Evolutionary conservation across 2,113 vertebrate species (phyloP).

Genomic region (Sinosuthora webbiana): DNA sequence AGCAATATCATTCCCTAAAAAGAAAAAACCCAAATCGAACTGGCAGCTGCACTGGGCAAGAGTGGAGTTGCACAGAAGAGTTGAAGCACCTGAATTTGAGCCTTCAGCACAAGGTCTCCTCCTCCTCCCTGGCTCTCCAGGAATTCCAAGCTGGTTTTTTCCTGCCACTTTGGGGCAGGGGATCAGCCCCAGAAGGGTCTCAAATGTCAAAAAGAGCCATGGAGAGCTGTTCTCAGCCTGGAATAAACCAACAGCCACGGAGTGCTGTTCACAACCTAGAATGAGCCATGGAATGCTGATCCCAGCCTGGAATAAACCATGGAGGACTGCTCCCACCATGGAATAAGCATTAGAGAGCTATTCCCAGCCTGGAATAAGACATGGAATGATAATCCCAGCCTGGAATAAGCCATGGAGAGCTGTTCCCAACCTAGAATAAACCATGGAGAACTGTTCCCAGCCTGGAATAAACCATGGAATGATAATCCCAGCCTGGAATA

Average conservation of each 20-base stretch:
- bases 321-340: background rate
- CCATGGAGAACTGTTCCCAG: too few relatives aligned
- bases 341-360: too few relatives aligned
- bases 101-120: background rate
- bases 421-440: background rate
- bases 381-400: background rate
- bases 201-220: background rate
- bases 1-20: background rate
- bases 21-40: background rate
- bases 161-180: background rate
- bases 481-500: too few relatives aligned
- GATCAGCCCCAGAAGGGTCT: background rate
- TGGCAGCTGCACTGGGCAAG: background rate
- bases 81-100: background rate
- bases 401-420: too few relatives aligned
- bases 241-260: background rate
- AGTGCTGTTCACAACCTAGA: background rate
- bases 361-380: background rate
- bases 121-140: background rate
- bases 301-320: accelerated
- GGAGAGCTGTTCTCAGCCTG: background rate
- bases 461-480: background rate
- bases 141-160: background rate
- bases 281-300: accelerated
- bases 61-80: background rate